Evolutionary conservation across 2,888 invertebrate genomes (phyloP).

Genomic region (Scelioninae gen. 1): DNA sequence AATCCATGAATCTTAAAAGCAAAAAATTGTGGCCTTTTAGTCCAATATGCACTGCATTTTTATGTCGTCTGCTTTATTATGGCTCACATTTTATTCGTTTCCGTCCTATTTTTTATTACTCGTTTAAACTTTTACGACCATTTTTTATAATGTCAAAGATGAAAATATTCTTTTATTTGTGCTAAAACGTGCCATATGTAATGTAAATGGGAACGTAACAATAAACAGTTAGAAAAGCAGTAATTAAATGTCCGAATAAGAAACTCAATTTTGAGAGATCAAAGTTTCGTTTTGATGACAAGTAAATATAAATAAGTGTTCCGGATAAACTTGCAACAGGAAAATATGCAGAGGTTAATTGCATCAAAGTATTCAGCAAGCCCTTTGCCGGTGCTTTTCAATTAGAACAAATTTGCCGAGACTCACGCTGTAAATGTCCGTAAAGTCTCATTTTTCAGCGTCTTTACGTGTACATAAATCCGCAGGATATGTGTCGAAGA

Average conservation of each 20-base stretch:
- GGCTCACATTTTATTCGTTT: neutral
- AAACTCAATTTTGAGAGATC: slow-evolving; percentile 7
- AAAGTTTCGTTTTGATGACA: slow-evolving; percentile 18
- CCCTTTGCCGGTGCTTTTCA: neutral
- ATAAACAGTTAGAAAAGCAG: neutral
- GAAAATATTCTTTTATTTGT: neutral
- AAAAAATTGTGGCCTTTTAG: neutral
- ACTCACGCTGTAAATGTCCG: slow-evolving; percentile 4
- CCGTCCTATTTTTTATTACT: neutral
- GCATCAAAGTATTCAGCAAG: slow-evolving; percentile 6
- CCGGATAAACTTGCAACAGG: neutral
- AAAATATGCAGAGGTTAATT: slow-evolving; percentile 7
- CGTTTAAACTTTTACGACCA: neutral
- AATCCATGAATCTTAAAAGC: neutral
- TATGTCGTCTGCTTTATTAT: slow-evolving; percentile 5
- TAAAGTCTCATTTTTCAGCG: slow-evolving; percentile 15
- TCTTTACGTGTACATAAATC: slow-evolving; percentile 22
- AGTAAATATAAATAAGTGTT: slow-evolving; percentile 22
- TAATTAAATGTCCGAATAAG: slow-evolving; percentile 16
- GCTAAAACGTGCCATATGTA: neutral
- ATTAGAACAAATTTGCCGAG: slow-evolving; percentile 10
- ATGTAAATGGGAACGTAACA: slow-evolving; percentile 1
- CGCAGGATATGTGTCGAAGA: slow-evolving; percentile 13
- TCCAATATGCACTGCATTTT: slow-evolving; percentile 5
- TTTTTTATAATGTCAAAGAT: slow-evolving; percentile 6